Conservation (phyloP, 2,113 vertebrate genomes). For the Poicephalus meyeri region DNA sequence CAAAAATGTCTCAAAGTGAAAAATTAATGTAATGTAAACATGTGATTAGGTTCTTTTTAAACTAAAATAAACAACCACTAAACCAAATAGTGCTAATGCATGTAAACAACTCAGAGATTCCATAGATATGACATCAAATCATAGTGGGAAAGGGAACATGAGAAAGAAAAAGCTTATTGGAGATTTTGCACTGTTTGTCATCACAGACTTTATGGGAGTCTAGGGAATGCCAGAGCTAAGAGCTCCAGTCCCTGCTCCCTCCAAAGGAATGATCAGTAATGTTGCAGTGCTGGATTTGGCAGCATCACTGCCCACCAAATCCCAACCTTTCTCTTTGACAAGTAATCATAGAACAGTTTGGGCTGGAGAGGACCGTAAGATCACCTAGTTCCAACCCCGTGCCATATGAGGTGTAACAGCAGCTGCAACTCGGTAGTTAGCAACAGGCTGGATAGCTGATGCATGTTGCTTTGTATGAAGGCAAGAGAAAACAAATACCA, state of each 20-base stretch:
- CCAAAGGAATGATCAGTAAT: neutral
- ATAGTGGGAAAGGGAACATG: neutral
- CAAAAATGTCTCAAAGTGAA: neutral
- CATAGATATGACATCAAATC: neutral
- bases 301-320: neutral
- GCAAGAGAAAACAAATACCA: neutral
- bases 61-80: neutral
- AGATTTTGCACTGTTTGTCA: neutral
- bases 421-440: neutral
- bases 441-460: neutral
- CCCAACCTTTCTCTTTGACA: neutral
- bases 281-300: neutral
- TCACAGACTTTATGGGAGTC: neutral
- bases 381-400: neutral
- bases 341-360: neutral
- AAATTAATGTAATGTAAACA: slow-evolving; percentile 1
- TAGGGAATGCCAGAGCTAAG: neutral
- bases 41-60: neutral
- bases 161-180: neutral
- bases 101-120: neutral
- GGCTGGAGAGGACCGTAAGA: neutral
- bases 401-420: neutral
- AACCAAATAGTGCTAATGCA: neutral
- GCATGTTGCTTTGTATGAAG: neutral
- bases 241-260: neutral